Evolutionary conservation across 2,888 invertebrate species (phyloP), one percentile per base, ranked within the genome.

Genomic region (Drosophila anomalata): DNA sequence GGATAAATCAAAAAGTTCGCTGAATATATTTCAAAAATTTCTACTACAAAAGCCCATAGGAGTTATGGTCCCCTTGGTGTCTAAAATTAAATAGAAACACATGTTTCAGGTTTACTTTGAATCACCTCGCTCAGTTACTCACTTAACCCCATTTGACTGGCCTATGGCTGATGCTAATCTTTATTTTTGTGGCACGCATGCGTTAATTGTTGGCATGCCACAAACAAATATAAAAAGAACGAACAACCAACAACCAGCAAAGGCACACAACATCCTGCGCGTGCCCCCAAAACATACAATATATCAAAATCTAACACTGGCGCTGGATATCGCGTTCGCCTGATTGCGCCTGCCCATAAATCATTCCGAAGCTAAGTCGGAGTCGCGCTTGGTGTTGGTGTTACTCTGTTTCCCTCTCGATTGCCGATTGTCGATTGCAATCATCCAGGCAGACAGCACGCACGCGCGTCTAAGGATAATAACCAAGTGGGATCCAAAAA

Each of bases 281-380:
- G 81, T 81, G 81, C 83, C 81, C 81, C 86, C 78, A 79, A 82
- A 81, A 76, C 85, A 82, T 57, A 82, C 83, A 73, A 82, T 82
- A 83, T 82, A 82, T 82, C 82, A 82, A 86, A 65, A 82, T 86
- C 82, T 77, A 77, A 80, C 77, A 67, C 65, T 70, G 67, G 73
- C 76, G 77, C 77, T 62, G 83, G 85, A 83, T 82, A 82, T 82
- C 82, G 80, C 78, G 70, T 62, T 72, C 69, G 80, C 58, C 80
- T 84, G 85, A 87, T 84, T 84, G 84, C 84, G 62, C 57, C 61
- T 76, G 75, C 59, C 71, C 77, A 84, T 84, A 84, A 84, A 84
- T 84, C 84, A 84, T 77, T 73, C 71, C 71, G 55, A 75, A 84
- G 77, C 77, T 63, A 74, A 80, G 78, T 80, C 71, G 66, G 62